phyloP scores from a whole-genome alignment of 2,797 vertebrate genomes.

The Sebastiscus albofasciatus region DNA sequence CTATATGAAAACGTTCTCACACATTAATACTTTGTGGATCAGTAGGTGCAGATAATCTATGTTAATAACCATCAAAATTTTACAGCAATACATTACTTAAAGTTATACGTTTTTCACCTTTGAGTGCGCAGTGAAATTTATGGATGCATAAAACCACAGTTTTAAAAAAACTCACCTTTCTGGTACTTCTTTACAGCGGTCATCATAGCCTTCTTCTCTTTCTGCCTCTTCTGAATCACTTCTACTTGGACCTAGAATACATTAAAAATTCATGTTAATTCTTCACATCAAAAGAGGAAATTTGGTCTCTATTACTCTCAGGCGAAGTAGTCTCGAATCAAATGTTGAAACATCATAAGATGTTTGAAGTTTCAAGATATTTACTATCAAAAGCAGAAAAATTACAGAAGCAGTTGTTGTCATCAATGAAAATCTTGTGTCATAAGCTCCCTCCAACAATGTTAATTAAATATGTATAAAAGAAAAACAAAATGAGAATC shows the following conservation, averaged over 20 bases:
- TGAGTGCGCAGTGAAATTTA: not conserved
- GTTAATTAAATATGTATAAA: too few species aligned
- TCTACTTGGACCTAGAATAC: constrained; percentile 91
- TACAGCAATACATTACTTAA: not conserved
- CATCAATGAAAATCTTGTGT: too few species aligned
- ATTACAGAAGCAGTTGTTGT: too few species aligned
- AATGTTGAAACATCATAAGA: not conserved
- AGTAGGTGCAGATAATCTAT: too few species aligned
- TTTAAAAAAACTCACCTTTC: constrained; percentile 85
- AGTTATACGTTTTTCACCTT: not conserved
- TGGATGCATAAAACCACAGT: not conserved
- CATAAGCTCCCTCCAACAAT: too few species aligned
- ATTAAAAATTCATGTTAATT: not conserved
- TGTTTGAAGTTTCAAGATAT: too few species aligned
- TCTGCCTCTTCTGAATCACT: constrained; percentile 95
- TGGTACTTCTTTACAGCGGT: constrained; percentile 95
- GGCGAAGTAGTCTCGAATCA: not conserved
- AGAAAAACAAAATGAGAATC: too few species aligned
- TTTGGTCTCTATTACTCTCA: not conserved
- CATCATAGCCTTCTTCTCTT: constrained; percentile 95
- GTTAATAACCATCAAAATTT: not conserved
- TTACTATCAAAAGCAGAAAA: too few species aligned
- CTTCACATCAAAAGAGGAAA: too few species aligned
- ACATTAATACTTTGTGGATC: not conserved
- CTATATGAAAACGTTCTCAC: not conserved